Base-by-base conservation (phyloP, 2,888 invertebrate species). In the Sisyra nigra region DNA sequence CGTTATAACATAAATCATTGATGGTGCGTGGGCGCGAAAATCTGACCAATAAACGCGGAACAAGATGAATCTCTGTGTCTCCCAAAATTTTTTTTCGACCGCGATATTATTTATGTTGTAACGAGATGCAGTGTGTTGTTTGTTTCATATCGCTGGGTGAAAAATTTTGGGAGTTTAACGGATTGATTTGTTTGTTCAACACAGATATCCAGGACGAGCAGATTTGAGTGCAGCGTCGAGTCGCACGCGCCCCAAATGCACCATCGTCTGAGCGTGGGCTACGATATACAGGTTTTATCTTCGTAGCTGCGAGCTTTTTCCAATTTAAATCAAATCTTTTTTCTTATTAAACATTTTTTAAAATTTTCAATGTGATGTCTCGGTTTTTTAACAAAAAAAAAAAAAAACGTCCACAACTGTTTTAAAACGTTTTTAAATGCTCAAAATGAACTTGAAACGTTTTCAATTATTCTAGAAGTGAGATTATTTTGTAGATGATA, bases 171-270 rank as follows among this genome's bases (percentile, higher is more conserved):
- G 62, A 62, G 62, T 62, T 19, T 37, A 37, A 19, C 19, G n/a
- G 51, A 55, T 52, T 47, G 56, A 65, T 67, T 67, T 59, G 69
- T 71, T 70, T 67, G 66, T 62, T 65, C 61, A 61, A 62, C 66
- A 55, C 76, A 80, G 80, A 80, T 75, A 75, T 75, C 62, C 78
- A 75, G 66, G 79, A 79, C 61, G 79, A 79, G 67, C 75, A 74
- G 68, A 78, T 79, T 69, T 80, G 59, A 55, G 40, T 44, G 31
- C 14, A 30, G 11, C 8, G n/a, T 14, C 29, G n/a, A 30, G 14
- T 40, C 31, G 19, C 17, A 18, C 13, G 7, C 24, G 24, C 24
- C 7, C 7, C 24, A 24, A 24, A 24, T 24, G 24, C 24, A 24
- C 24, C 24, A 24, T 24, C 24, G 7, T 24, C 24, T 24, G 24